Conservation (phyloP, 2,797 vertebrate species). For the Melanotaenia boesemani region DNA sequence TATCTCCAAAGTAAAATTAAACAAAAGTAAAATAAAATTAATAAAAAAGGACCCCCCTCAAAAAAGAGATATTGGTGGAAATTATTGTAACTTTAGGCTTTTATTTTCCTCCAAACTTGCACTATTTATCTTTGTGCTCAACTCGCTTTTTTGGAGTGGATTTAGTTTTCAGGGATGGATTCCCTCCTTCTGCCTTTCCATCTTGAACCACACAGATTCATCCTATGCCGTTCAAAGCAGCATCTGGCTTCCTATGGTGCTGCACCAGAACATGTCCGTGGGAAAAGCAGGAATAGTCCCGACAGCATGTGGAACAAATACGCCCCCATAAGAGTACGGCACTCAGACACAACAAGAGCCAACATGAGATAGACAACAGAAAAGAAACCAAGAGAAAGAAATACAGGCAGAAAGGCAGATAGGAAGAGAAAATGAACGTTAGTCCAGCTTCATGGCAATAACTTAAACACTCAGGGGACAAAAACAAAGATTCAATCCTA, state of each 20-base stretch:
- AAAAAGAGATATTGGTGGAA: no score
- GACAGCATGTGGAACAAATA: slow-evolving; percentile 46
- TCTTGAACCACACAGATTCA: slow-evolving; percentile 61
- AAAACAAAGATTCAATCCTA: slow-evolving; percentile 8
- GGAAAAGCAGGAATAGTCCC: slow-evolving; percentile 37
- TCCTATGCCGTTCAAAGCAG: slow-evolving; percentile 60
- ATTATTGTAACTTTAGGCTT: no score
- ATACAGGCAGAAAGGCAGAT: slow-evolving; percentile 1
- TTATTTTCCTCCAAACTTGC: no score
- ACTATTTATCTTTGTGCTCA: slow-evolving; percentile 17
- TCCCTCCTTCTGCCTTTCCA: slow-evolving; percentile 44
- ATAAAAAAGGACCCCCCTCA: no score
- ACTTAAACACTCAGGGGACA: slow-evolving; percentile 38
- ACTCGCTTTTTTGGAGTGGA: slow-evolving; percentile 30
- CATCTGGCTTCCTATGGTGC: slow-evolving; percentile 73
- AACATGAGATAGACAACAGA: slow-evolving; percentile 20
- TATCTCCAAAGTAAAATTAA: neutral
- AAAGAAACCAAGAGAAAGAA: neutral
- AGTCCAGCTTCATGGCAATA: slow-evolving; percentile 25
- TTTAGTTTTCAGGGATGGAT: slow-evolving; percentile 29
- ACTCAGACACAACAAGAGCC: slow-evolving; percentile 1
- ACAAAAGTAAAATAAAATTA: neutral
- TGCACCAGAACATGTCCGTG: slow-evolving; percentile 48
- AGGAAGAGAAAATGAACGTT: slow-evolving; percentile 39
- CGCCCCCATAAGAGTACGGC: slow-evolving; percentile 18